phyloP scores from a whole-genome alignment of 1,140 invertebrate species.

The Aethina tumida region DNA sequence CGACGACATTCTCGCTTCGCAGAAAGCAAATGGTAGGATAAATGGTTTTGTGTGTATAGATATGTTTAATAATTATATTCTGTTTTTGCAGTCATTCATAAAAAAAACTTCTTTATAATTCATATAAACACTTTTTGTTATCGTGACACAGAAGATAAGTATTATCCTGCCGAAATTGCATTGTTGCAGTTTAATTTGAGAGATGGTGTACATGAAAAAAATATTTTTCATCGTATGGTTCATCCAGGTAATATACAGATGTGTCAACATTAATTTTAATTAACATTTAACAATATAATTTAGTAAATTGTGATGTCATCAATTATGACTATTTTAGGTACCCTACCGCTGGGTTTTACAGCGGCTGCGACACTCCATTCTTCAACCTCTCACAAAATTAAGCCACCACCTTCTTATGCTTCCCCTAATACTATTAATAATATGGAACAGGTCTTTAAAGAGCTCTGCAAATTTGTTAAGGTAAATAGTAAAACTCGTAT shows the following conservation, averaged over 20 bases:
- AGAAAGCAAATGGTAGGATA: constrained; percentile 4
- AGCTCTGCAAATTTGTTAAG: constrained; percentile 17
- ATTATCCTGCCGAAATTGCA: constrained; percentile 33
- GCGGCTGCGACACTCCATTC: constrained; percentile 38
- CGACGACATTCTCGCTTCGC: constrained; percentile 7
- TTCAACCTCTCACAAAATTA: constrained; percentile 40
- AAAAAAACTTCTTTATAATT: constrained; percentile 35
- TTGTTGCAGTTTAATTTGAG: constrained; percentile 40
- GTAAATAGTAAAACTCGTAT: background rate
- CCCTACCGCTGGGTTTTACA: constrained; percentile 42
- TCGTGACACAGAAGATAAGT: constrained; percentile 23
- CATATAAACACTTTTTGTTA: constrained; percentile 38
- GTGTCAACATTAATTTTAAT: background rate
- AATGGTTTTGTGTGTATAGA: constrained; percentile 2
- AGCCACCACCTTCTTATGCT: constrained; percentile 31
- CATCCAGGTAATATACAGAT: constrained; percentile 35
- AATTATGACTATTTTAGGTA: no score
- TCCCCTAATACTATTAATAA: constrained; percentile 13
- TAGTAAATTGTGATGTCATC: no score
- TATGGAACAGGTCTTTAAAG: constrained; percentile 28
- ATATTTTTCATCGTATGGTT: constrained; percentile 41
- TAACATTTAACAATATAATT: constrained; percentile 4
- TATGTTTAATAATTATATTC: background rate
- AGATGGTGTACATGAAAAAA: constrained; percentile 38
- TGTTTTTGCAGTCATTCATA: constrained; percentile 20